These are phyloP conservation scores for Callionymus lyra DNA, from an alignment of 2,113 vertebrate genomes.

Conservation along the genomic window DNA sequence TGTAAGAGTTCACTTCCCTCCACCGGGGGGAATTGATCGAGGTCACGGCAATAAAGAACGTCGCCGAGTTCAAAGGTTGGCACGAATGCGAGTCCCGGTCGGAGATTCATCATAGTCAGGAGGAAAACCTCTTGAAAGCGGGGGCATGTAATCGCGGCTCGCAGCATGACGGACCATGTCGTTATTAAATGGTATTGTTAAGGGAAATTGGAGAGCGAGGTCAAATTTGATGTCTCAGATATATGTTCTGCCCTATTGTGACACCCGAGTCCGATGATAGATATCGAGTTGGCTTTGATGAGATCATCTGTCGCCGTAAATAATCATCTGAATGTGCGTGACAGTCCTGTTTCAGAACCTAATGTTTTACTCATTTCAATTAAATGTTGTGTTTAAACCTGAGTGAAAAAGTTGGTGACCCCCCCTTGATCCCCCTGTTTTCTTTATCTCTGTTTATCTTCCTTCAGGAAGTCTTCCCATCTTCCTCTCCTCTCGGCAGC, in stretches of 20 bases:
- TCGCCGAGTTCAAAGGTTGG: conserved; percentile 62
- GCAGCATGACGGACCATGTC: conserved; percentile 54
- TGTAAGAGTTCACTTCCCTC: conserved; percentile 43
- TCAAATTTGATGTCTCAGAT: conserved; percentile 44
- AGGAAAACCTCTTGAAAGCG: conserved; percentile 52
- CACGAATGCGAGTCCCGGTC: conserved; percentile 27
- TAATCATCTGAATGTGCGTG: conserved; percentile 14
- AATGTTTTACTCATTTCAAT: no score
- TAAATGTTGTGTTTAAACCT: no score
- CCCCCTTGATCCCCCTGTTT: no score
- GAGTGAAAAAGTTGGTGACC: no score
- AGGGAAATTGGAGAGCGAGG: conserved; percentile 48
- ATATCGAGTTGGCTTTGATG: conserved; percentile 38
- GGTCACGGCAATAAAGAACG: conserved; percentile 59
- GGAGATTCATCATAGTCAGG: conserved; percentile 62
- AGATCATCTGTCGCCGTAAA: conserved; percentile 38
- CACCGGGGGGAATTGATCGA: conserved; percentile 37
- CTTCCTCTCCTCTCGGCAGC: conserved; percentile 29
- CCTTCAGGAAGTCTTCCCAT: background rate
- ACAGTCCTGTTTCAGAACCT: no score
- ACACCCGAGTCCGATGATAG: conserved; percentile 46
- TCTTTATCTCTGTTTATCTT: no score
- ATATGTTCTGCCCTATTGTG: conserved; percentile 38
- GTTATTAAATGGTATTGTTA: conserved; percentile 62
- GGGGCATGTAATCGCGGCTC: conserved; percentile 60